phyloP scores from a whole-genome alignment of 2,113 vertebrate species.

The Alces alces region DNA sequence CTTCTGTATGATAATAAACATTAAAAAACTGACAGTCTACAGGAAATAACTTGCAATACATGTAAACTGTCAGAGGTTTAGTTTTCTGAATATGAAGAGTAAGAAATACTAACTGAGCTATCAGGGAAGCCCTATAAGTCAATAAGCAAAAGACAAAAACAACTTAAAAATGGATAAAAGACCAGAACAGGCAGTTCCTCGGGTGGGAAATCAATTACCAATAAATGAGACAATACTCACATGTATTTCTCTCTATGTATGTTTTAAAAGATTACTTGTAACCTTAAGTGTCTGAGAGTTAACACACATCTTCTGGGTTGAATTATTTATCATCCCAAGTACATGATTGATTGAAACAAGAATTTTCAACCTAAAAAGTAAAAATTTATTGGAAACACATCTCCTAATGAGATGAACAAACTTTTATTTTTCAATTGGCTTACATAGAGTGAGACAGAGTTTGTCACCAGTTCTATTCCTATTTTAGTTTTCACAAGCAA shows the following conservation, averaged over 20 bases:
- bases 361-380: not conserved
- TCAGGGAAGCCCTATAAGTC: not conserved
- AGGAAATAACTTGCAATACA: not conserved
- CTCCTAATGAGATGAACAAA: not conserved
- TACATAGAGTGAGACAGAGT: not conserved
- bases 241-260: not conserved
- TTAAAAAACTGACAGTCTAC: not conserved
- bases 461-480: not conserved
- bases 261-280: not conserved
- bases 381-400: not conserved
- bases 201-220: not conserved
- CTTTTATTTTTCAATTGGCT: not conserved
- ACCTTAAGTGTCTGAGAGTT: not conserved
- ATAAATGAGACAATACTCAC: not conserved
- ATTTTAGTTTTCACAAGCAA: not conserved
- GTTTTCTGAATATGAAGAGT: not conserved
- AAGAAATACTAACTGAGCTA: not conserved
- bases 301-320: not conserved
- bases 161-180: not conserved
- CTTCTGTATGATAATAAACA: not conserved
- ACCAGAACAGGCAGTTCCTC: not conserved
- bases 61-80: not conserved
- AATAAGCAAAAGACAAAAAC: not conserved
- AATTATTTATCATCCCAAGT: not conserved
- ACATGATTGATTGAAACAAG: not conserved